These are phyloP conservation scores for Eulacestoma nigropectus DNA, from an alignment of 2,113 vertebrate genomes.

Conservation along the genomic window DNA sequence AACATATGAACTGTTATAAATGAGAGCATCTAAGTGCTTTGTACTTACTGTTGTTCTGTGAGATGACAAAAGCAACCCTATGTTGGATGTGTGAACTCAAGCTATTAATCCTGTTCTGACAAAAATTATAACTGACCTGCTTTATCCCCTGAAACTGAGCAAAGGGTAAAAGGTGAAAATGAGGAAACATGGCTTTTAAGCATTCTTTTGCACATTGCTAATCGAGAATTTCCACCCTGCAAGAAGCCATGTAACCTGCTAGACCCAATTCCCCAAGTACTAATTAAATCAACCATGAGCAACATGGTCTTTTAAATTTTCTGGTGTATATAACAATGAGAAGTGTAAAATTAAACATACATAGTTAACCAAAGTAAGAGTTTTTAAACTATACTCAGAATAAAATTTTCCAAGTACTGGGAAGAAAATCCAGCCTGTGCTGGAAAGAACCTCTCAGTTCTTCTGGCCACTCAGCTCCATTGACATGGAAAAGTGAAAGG, in stretches of 20 bases:
- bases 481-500: not conserved
- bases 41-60: not conserved
- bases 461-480: fast-evolving
- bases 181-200: slow-evolving; percentile 11
- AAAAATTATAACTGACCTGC: not conserved
- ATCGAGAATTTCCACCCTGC: slow-evolving; percentile 38
- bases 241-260: not conserved
- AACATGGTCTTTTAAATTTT: not conserved
- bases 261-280: slow-evolving; percentile 19
- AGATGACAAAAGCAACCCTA: not conserved
- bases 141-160: not conserved
- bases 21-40: not conserved
- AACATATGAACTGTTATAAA: not conserved
- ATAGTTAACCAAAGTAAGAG: not conserved
- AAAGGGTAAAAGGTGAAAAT: slow-evolving; percentile 46
- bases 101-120: not conserved
- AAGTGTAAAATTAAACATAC: not conserved
- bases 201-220: slow-evolving; percentile 28
- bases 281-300: slow-evolving; percentile 22
- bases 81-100: not conserved
- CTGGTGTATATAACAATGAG: not conserved
- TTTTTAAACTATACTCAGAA: not conserved
- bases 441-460: not conserved
- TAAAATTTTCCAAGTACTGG: not conserved
- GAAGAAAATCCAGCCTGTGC: not conserved